A percentile compares a stretch with the other conserved stretches of the same genome.
These are phyloP conservation scores for Syritta pipiens DNA, from an alignment of 2,888 invertebrate genomes.

Conservation along the genomic window DNA sequence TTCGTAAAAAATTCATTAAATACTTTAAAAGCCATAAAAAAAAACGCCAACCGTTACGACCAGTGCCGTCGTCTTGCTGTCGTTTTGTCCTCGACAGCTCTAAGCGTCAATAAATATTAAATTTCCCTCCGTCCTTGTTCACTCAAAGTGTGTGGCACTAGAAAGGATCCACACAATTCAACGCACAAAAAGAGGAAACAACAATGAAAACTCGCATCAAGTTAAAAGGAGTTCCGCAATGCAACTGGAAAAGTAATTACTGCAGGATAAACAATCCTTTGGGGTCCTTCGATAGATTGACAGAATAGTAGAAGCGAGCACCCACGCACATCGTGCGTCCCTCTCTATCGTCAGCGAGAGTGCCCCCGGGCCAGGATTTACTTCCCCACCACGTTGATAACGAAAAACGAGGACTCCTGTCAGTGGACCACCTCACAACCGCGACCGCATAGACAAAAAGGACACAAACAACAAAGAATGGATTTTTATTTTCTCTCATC, in stretches of 20 bases:
- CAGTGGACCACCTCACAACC: no score
- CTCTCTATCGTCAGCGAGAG: no score
- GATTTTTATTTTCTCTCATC: slow-evolving; percentile 4
- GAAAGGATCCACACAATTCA: background rate
- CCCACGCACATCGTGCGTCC: background rate
- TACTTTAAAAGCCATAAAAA: background rate
- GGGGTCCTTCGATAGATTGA: slow-evolving; percentile 13
- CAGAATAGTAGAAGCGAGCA: background rate
- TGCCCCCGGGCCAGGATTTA: slow-evolving; percentile 1
- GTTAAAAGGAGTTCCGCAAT: background rate
- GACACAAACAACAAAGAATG: slow-evolving; percentile 3
- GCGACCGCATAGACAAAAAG: no score
- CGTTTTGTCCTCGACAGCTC: background rate
- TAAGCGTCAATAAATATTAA: background rate
- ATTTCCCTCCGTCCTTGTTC: background rate
- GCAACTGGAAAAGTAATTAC: slow-evolving; percentile 28
- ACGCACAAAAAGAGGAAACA: no score
- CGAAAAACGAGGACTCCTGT: background rate
- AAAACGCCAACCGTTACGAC: background rate
- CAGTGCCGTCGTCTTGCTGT: background rate
- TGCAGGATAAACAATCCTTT: slow-evolving; percentile 33
- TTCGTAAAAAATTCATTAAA: background rate
- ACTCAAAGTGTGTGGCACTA: background rate
- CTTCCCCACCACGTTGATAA: slow-evolving; percentile 15
- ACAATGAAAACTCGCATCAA: no score